Conservation (phyloP, 2,797 vertebrate species). For the Luscinia megarhynchos region DNA sequence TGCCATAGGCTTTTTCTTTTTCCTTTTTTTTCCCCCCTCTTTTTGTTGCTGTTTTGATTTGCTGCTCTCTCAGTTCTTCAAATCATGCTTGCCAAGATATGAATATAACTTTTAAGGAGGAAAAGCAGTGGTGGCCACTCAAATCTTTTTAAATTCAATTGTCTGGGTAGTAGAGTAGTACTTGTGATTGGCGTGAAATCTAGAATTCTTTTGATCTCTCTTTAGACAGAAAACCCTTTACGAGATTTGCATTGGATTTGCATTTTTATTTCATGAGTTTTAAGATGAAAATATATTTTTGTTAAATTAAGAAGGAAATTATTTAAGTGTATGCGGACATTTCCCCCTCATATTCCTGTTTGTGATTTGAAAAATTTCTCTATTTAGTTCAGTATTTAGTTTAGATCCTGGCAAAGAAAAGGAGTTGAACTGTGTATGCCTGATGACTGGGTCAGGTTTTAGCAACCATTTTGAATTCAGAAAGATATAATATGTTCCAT, state of each 20-base stretch:
- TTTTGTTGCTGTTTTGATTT: background rate
- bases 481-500: background rate
- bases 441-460: background rate
- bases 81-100: background rate
- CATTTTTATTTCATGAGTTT: conserved; percentile 35
- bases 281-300: background rate
- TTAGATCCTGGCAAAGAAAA: background rate
- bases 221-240: conserved; percentile 18
- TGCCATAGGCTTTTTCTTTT: background rate
- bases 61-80: background rate
- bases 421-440: background rate
- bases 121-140: background rate
- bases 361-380: background rate
- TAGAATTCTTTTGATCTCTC: conserved; percentile 18
- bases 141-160: conserved; percentile 1
- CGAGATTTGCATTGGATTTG: conserved; percentile 25
- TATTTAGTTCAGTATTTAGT: background rate
- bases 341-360: background rate
- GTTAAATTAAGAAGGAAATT: background rate
- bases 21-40: background rate
- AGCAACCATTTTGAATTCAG: background rate
- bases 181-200: background rate
- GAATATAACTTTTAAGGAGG: conserved; percentile 1
- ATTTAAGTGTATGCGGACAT: background rate
- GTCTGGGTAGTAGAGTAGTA: background rate